Evolutionary conservation across 2,797 vertebrate species (phyloP), one percentile per base, ranked within the genome.

Genomic region (Phylloscopus collybita): DNA sequence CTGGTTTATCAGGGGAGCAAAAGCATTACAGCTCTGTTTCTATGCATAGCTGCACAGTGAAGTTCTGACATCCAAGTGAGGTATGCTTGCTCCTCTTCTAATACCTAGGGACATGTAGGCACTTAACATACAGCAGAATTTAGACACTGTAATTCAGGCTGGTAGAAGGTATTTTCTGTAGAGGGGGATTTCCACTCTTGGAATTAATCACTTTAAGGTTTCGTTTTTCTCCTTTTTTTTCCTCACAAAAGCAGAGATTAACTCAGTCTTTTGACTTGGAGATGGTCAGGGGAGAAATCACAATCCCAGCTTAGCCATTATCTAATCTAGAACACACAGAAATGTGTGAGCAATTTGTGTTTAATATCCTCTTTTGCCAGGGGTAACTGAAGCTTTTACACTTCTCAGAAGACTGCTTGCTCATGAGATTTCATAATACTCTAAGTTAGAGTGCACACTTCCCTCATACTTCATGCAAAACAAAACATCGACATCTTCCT

Each of bases 41-140:
- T 83, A 54, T 71, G 91, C 85, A 90, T 26, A 92, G 75, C 60
- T 78, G 64, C 69, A 85, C 57, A 78, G 65, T n/a, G 36, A 71
- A 92, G 88, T 74, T 67, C 85, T 83, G 84, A 76, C 40, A 87
- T 38, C 53, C 61, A 83, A 92, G 50, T 69, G 53, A 93, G 44
- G 56, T 61, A 49, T 22, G n/a, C 42, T 60, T 75, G 47, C 51
- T 93, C 47, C 59, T 84, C 19, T 81, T 86, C 86, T 62, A 82
- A 87, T 79, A 75, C 44, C 50, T 34, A 70, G 76, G 93, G 73
- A 93, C 59, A 83, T 40, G 42, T 26, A 93, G 78, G 69, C 86
- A 76, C 66, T 88, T 86, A 80, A 92, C 34, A 90, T 25, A 60
- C 34, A 89, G 65, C 19, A 78, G 80, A 90, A 87, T 83, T 82